Base-by-base conservation (phyloP, 2,888 invertebrate genomes). In the Beris morrisii region DNA sequence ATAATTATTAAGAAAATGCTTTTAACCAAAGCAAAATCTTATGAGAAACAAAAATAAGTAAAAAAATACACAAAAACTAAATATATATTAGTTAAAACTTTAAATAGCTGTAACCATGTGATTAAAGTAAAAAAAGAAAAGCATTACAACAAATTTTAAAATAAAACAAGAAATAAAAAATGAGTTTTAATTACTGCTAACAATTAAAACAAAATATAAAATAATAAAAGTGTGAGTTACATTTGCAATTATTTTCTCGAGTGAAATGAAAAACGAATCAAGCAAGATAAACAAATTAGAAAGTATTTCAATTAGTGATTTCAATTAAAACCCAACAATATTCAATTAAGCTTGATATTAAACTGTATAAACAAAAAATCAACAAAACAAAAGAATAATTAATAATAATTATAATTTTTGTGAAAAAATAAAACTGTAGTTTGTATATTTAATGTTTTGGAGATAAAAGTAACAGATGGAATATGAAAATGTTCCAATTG, bases 341-440 rank as follows among this genome's bases (percentile, higher is more conserved):
- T 46, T 69, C 68, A 69, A 69, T 69, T 69, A 69, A 53, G 66
- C 68, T 69, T 69, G 28, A 55, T 65, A 65, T 55, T 56, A 65
- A 53, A 53, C 46, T 44, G 28, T 22, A 53, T 53, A 53, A 56
- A 65, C 3, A 54, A 28, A 45, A 55, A 57, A 50, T 50, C 48
- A 65, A 56, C 50, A 38, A 12, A 50, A 52, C 3, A n/a, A 31
- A 53, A 31, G 12, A 53, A 53, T 32, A 53, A 30, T 6, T 13
- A 48, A 48, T 48, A 11, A 48, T 15, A 48, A 28, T 43, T 44
- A 63, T 64, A 54, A 44, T 38, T 64, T 44, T 53, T 50, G n/a
- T 54, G 30, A 52, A 63, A 63, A n/a, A 56, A 7, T 15, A 57
- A 43, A n/a, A 64, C 28, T 64, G 44, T 64, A 64, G 53, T 54